Base-by-base conservation (phyloP, 2,113 vertebrate genomes). In the Barbus barbus region DNA sequence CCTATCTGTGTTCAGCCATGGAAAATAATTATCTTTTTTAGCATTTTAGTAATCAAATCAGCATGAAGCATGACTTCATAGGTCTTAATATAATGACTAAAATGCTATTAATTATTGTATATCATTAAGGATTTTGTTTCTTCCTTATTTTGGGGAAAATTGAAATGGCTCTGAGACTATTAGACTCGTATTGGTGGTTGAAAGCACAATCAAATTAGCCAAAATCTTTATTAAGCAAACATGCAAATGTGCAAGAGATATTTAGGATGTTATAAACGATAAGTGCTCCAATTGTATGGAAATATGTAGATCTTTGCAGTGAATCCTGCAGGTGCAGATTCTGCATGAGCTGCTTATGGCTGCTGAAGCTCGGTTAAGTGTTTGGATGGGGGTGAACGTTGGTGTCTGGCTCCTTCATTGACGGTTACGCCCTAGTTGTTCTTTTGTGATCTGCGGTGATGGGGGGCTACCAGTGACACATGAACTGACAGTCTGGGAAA, bases 361-460 rank as follows among this genome's bases (percentile, higher is more conserved):
- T 41, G 53, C 31, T 38, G 33, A n/a, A 16, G 53, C 53, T 38
- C 5, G 9, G 9, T 24, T 12, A 8, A 60, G 71, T 26, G 74
- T 36, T 38, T 28, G 36, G 78, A 58, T 53, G 81, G 81, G 63
- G 48, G 46, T 22, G 53, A 61, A 11, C 38, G 26, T 28, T 28
- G 11, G 11, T 67, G 41, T 78, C n/a, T 56, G 74, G 78, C 56
- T 53, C 78, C 80, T 85, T 63, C 80, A 83, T 79, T 65, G 74
- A 85, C 83, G 79, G 86, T 79, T 81, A 85, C 73, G 86, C 83
- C 83, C 86, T 87, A 84, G 80, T 85, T 87, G 83, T 87, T 87
- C 86, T 87, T 87, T 87, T 87, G 86, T 87, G 80, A 65, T 56
- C 20, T 78, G 78, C 24, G 11, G 48, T 61, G 74, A 84, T 63